Evolutionary conservation across 2,888 invertebrate genomes (phyloP), one percentile per base, ranked within the genome.

Genomic region (Stenchaetothrips biformis): DNA sequence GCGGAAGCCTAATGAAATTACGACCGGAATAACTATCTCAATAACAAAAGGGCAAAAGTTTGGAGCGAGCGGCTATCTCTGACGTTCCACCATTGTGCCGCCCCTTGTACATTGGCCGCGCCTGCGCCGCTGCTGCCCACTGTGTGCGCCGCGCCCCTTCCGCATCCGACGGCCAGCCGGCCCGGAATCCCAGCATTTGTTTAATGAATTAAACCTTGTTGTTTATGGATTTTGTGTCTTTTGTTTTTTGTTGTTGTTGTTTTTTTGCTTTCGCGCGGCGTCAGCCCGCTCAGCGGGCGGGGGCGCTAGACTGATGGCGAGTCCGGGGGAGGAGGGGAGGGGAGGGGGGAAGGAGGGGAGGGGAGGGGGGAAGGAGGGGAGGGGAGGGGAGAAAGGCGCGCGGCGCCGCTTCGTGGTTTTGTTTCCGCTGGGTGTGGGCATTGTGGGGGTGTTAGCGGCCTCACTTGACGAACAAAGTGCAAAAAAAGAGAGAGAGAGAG

Each of bases 191-290:
- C 67, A 9, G 67, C 67, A 74, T 74, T 74, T 74, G 67, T 74
- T 74, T 74, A 74, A 74, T 74, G 67, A 74, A 74, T 74, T 74
- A 74, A 25, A 74, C 67, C 67, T 37, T 37, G 21, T 74, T 74
- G 67, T 74, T 74, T 74, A 74, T 74, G 67, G 67, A 74, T 74
- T 74, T 74, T 74, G 67, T 74, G n/a, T n/a, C n/a, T 37, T 37
- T 37, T 37, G 37, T 37, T 37, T 37, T 37, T 37, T 37, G 37
- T 37, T n/a, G n/a, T n/a, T n/a, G n/a, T 4, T 37, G 37, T 37
- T 37, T 37, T 37, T 37, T n/a, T n/a, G n/a, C 37, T 37, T 4
- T 37, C 37, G 37, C 37, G 37, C 37, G 37, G 37, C 37, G 37
- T 37, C 37, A 37, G 37, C 37, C 37, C 1, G 37, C 37, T 1